phyloP scores from a whole-genome alignment of 2,113 vertebrate species.

The Scomber colias region DNA sequence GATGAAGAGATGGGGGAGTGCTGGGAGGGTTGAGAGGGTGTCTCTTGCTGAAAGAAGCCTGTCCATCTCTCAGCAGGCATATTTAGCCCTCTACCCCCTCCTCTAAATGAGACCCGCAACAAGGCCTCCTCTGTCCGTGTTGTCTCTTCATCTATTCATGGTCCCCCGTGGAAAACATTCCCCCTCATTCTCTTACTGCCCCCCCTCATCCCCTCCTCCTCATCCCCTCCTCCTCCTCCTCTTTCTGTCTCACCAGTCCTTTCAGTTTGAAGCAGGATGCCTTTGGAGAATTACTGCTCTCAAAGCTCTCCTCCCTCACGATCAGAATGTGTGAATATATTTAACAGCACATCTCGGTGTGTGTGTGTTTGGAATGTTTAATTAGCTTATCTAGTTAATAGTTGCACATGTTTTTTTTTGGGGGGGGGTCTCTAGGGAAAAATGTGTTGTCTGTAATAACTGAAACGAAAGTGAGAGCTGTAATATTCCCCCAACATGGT shows the following conservation, averaged over 20 bases:
- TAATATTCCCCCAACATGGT: slow-evolving; percentile 24
- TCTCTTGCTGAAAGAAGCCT: slow-evolving; percentile 83
- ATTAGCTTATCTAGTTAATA: slow-evolving; percentile 55
- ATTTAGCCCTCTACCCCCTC: slow-evolving; percentile 66
- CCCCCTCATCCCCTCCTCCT: too few relatives aligned
- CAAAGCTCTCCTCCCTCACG: slow-evolving; percentile 68
- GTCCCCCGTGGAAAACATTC: slow-evolving; percentile 80
- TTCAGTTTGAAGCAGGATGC: slow-evolving; percentile 72
- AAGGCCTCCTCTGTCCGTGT: slow-evolving; percentile 84
- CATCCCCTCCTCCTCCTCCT: slow-evolving; percentile 21
- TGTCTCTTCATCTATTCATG: slow-evolving; percentile 85
- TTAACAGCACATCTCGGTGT: slow-evolving; percentile 48
- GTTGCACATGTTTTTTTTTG: slow-evolving; percentile 23
- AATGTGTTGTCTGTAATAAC: slow-evolving; percentile 19
- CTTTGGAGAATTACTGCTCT: slow-evolving; percentile 76
- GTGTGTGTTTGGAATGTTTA: slow-evolving; percentile 63
- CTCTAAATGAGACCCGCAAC: slow-evolving; percentile 82
- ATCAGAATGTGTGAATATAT: slow-evolving; percentile 66
- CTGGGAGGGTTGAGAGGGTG: slow-evolving; percentile 47
- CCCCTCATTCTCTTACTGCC: slow-evolving; percentile 55
- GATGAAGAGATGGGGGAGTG: slow-evolving; percentile 61
- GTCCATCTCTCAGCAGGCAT: slow-evolving; percentile 86
- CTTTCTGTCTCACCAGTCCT: slow-evolving; percentile 60
- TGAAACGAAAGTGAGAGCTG: slow-evolving; percentile 38
- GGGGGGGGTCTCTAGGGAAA: slow-evolving; percentile 18